Evolutionary conservation across 2,113 vertebrate species (phyloP), one percentile per base, ranked within the genome.

Genomic region (Melospiza georgiana): DNA sequence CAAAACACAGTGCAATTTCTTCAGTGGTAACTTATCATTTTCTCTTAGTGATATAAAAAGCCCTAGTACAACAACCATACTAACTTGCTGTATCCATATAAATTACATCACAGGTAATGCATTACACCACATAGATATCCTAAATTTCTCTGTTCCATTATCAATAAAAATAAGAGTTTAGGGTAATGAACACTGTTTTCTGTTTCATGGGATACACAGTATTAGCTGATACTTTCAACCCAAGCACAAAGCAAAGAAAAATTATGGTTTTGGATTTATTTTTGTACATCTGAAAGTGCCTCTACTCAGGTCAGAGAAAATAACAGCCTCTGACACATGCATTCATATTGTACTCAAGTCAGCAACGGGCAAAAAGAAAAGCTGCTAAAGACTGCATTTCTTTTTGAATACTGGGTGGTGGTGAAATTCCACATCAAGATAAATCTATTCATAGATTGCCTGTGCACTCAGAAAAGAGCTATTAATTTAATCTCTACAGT

Each of bases 61-160:
- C 14, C 11, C 0, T 0, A 41, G 8, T 14, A 39, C 22, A 43
- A 43, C 7, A 62, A 41, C 15, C 3, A 0, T 7, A 63, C 16
- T 11, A 73, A 41, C 12, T 30, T 81, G 33, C 31, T 72, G 16
- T 27, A 62, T 24, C 58, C 24, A 31, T 25, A 59, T 25, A 22
- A 7, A 35, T 68, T n/a, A 8, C 16, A 83, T 22, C 16, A 51
- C 9, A 52, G 1, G 8, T 28, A 67, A 52, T 63, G 30, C 27
- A 69, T 49, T n/a, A 44, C 12, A 76, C 7, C 28, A 58, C 11
- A 10, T 3, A 27, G 5, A 25, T 39, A 71, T 4, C 49, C 25
- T 37, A 51, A 35, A 87, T 31, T 48, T 43, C 25, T 80, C 58
- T 58, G 22, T 61, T 69, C 18, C 16, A 39, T 3, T 66, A 13